Conservation (phyloP, 2,113 vertebrate species). For the Reinhardtius hippoglossoides region DNA sequence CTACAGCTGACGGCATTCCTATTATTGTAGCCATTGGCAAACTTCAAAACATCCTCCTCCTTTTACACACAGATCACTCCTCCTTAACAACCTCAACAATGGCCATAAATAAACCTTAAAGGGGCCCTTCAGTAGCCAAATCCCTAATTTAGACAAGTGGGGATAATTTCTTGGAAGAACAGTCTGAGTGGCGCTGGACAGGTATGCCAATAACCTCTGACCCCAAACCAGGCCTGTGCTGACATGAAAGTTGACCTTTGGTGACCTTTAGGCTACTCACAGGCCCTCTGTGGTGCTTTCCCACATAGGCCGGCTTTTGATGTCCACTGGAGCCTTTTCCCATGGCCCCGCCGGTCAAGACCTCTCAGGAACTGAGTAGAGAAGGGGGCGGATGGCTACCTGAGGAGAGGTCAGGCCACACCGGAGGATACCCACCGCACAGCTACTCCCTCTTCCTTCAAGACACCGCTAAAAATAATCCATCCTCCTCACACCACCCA, state of each 20-base stretch:
- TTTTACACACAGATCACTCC: conserved; percentile 52
- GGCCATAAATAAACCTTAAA: conserved; percentile 55
- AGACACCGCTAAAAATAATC: conserved; percentile 68
- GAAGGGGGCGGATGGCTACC: conserved; percentile 61
- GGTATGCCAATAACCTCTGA: conserved; percentile 80
- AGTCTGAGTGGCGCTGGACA: conserved; percentile 72
- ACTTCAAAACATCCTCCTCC: conserved; percentile 27
- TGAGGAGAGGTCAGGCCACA: conserved; percentile 72
- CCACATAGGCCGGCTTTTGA: conserved; percentile 79
- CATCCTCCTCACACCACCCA: not conserved
- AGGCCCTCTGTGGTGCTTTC: conserved; percentile 64
- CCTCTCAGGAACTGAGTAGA: conserved; percentile 43
- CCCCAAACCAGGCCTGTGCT: conserved; percentile 60
- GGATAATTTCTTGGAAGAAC: conserved; percentile 77
- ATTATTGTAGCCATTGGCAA: conserved; percentile 32
- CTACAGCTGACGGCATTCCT: conserved; percentile 24
- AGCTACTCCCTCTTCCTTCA: conserved; percentile 36
- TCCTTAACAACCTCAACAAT: conserved; percentile 58
- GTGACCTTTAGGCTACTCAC: conserved; percentile 57
- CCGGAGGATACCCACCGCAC: conserved; percentile 52
- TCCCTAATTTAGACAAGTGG: conserved; percentile 81
- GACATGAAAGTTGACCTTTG: conserved; percentile 78
- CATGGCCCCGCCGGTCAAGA: conserved; percentile 63
- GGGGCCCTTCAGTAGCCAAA: conserved; percentile 47
- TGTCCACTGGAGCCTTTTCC: conserved; percentile 70